Evolutionary conservation across 2,888 invertebrate genomes (phyloP).

Genomic region (Dorcus parallelipipedus): DNA sequence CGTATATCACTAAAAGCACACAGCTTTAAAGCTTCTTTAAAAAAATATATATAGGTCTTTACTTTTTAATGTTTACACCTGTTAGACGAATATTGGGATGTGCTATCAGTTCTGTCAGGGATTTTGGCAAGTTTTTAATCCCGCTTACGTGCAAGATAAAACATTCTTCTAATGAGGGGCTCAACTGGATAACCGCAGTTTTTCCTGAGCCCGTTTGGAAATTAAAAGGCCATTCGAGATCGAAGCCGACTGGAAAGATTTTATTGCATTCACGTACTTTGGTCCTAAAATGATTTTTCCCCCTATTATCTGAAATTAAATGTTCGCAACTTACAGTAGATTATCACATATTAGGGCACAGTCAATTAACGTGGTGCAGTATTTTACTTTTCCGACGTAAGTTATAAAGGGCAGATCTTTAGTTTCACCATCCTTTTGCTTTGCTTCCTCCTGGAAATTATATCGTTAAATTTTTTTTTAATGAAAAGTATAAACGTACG

Average conservation of each 20-base stretch:
- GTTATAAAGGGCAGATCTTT: conserved; percentile 28
- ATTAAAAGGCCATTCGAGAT: conserved; percentile 65
- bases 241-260: conserved; percentile 58
- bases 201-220: conserved; percentile 59
- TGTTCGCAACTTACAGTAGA: conserved; percentile 44
- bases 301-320: conserved; percentile 6
- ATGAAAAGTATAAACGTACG: too few species aligned
- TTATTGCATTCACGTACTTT: conserved; percentile 40
- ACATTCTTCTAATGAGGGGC: conserved; percentile 56
- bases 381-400: conserved; percentile 41
- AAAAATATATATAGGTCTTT: conserved; percentile 22
- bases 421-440: conserved; percentile 13
- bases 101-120: conserved; percentile 53
- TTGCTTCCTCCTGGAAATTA: conserved; percentile 1
- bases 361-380: conserved; percentile 45
- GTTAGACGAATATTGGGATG: conserved; percentile 58
- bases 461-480: too few species aligned
- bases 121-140: conserved; percentile 56
- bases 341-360: conserved; percentile 51
- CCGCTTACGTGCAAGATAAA: conserved; percentile 57
- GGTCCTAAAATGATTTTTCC: conserved; percentile 32
- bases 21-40: not conserved
- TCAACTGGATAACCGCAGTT: conserved; percentile 61
- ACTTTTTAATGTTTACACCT: conserved; percentile 65
- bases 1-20: conserved; percentile 55